phyloP scores from a whole-genome alignment of 1,140 invertebrate genomes.

The Wiebesia pumilae region DNA sequence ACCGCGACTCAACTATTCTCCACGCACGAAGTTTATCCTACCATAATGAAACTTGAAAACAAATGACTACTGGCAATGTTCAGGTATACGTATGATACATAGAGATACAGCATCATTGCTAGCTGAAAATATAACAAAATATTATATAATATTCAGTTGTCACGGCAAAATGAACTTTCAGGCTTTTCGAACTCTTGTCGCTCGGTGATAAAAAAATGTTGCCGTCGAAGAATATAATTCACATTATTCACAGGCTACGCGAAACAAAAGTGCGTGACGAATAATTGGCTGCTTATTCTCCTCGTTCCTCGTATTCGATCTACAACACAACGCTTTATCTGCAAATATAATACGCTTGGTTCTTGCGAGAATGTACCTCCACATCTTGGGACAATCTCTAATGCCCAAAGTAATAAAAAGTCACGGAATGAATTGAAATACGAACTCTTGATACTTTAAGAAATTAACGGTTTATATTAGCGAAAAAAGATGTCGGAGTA shows the following conservation, averaged over 20 bases:
- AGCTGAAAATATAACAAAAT: background rate
- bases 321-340: background rate
- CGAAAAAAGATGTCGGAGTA: no score
- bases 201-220: background rate
- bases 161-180: background rate
- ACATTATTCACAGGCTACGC: constrained; percentile 1
- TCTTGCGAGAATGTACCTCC: background rate
- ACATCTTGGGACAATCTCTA: background rate
- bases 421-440: constrained; percentile 32
- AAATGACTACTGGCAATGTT: background rate
- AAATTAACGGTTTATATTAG: background rate
- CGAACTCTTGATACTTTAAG: background rate
- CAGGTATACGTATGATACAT: background rate
- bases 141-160: background rate
- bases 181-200: no score
- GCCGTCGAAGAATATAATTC: background rate
- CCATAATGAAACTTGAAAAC: background rate
- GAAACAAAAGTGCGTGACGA: constrained; percentile 20
- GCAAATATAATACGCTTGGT: background rate
- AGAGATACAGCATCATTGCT: background rate
- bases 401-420: background rate
- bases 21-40: background rate
- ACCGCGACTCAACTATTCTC: background rate
- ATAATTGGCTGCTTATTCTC: constrained; percentile 14
- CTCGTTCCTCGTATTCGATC: background rate